Evolutionary conservation across 2,113 vertebrate species (phyloP).

Genomic region (Rhineura floridana): DNA sequence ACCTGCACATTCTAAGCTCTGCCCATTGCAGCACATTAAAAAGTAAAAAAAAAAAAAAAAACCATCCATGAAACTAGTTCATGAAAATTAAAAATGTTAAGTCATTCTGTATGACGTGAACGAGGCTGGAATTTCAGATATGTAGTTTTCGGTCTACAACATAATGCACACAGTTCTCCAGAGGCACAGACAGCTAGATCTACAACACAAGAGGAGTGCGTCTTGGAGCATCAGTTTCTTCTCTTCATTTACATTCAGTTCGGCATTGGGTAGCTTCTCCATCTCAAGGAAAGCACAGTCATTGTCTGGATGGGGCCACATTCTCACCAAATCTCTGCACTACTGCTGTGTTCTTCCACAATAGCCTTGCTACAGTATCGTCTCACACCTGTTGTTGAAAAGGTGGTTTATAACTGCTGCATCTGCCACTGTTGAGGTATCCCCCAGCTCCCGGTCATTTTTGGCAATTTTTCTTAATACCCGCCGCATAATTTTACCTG

Average conservation of each 20-base stretch:
- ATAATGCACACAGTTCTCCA: fast-evolving
- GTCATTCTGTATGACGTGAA: not conserved
- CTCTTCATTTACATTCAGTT: conserved; percentile 42
- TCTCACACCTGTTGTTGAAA: conserved; percentile 85
- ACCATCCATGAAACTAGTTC: conserved; percentile 42
- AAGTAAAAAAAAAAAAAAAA: conserved; percentile 7
- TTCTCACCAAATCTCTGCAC: conserved; percentile 11
- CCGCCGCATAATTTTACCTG: conserved; percentile 96
- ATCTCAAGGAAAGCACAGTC: fast-evolving
- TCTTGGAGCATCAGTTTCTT: conserved; percentile 13
- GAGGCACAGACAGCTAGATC: conserved; percentile 31
- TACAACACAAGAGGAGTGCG: conserved; percentile 28
- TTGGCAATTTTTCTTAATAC: conserved; percentile 91
- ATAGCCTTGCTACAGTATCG: conserved; percentile 70
- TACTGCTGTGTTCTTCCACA: conserved; percentile 34
- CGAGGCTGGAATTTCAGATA: conserved; percentile 10
- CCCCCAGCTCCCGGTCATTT: conserved; percentile 90
- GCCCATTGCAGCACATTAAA: conserved; percentile 14
- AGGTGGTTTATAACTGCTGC: conserved; percentile 86
- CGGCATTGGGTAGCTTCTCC: conserved; percentile 16
- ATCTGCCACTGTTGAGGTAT: conserved; percentile 92
- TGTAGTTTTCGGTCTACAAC: not conserved
- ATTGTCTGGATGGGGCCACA: conserved; percentile 10
- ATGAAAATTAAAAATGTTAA: conserved; percentile 30
- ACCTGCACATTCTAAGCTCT: not conserved